Base-by-base conservation (phyloP, 2,113 vertebrate genomes). In the Cyanistes caeruleus region DNA sequence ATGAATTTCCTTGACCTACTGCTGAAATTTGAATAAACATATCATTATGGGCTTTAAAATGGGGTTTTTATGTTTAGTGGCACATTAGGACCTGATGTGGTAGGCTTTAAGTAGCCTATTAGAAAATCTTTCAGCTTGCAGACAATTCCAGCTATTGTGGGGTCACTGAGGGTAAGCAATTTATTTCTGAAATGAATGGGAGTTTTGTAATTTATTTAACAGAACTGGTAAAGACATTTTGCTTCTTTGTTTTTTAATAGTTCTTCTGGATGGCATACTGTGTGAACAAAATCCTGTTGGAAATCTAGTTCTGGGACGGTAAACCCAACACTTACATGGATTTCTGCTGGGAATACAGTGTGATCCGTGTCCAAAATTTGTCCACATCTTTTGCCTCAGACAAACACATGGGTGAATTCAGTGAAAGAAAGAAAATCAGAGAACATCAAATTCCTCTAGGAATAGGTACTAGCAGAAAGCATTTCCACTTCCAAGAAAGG, bases 21-120 rank as follows among this genome's bases (percentile, higher is more conserved):
- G 20, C 65, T 93, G 59, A 95, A 91, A 85, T 93, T 51, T 90
- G 67, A 91, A 89, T 87, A 95, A 95, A 95, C 64, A 82, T 62
- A 31, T 76, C 84, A 95, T 96, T 93, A 93, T 70, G 37, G 59
- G 16, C 30, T 91, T 92, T 72, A 49, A 83, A 93, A 79, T 48
- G 46, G 62, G 13, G 1, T 31, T 78, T 65, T 92, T 63, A 95
- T 92, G 87, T 91, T 58, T 51, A 86, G 39, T 15, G 39, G 37
- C 49, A 87, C 55, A 84, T 84, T 87, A 91, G 35, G 48, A 49
- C 33, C 73, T 69, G 44, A 90, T 68, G 72, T 76, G 60, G 44
- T 62, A 85, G n/a, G 25, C 15, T 69, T 94, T 70, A 95, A 64
- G 79, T 33, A 90, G 51, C 19, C 73, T 43, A 85, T 70, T 87